Percentiles rank a stretch among this genome's conserved stretches.
These are phyloP conservation scores for Polypedilum vanderplanki DNA, from an alignment of 1,140 invertebrate species.

Conservation along the genomic window DNA sequence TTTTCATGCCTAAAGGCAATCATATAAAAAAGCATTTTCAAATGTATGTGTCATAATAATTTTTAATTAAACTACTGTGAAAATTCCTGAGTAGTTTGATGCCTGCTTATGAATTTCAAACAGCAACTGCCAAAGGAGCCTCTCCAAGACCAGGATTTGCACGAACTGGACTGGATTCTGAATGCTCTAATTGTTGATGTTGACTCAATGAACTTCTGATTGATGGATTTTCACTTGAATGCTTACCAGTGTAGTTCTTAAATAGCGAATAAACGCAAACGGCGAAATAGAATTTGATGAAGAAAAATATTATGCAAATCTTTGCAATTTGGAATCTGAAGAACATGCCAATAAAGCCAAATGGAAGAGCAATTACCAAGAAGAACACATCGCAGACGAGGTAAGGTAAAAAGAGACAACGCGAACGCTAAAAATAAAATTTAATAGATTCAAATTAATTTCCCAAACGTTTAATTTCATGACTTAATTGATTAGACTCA, in stretches of 20 bases:
- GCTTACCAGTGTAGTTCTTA: neutral
- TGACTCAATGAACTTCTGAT: constrained; percentile 13
- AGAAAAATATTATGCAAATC: constrained; percentile 12
- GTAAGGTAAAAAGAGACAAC: neutral
- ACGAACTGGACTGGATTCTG: neutral
- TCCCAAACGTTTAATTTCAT: too few species aligned
- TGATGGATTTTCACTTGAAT: neutral
- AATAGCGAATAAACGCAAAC: neutral
- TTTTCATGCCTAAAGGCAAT: too few species aligned
- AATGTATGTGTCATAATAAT: neutral
- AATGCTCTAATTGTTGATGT: neutral
- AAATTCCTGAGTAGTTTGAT: neutral
- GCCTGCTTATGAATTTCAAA: neutral
- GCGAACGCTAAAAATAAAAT: neutral
- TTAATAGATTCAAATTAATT: neutral
- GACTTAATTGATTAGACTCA: neutral
- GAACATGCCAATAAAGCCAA: constrained; percentile 15
- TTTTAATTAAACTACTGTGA: neutral
- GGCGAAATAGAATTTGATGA: constrained; percentile 20
- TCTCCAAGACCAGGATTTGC: neutral
- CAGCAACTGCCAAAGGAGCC: neutral
- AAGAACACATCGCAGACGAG: neutral
- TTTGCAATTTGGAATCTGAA: constrained; percentile 10
- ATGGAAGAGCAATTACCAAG: neutral
- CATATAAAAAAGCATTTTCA: too few species aligned